Percentiles rank a stretch among this genome's conserved stretches.
phyloP scores from a whole-genome alignment of 2,113 vertebrate genomes.

The Gadus chalcogrammus region DNA sequence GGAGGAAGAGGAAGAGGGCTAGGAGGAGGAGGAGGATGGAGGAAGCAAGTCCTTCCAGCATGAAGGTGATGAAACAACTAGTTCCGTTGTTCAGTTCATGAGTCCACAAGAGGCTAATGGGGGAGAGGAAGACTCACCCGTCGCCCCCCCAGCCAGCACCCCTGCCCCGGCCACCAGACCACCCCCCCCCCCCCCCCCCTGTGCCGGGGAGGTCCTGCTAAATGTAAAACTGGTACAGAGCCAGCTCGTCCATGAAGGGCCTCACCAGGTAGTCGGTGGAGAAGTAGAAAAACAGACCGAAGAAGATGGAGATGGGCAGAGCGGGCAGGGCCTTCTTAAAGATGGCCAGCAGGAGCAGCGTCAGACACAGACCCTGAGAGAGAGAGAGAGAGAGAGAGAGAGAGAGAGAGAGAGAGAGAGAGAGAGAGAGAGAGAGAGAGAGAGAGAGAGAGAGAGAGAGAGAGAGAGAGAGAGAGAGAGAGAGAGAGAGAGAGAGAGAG shows the following conservation, averaged over 20 bases:
- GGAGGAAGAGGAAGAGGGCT: neutral
- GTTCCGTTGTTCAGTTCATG: slow-evolving; percentile 36
- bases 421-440: neutral
- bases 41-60: slow-evolving; percentile 8
- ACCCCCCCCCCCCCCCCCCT: slow-evolving; percentile 16
- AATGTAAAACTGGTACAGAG: slow-evolving; percentile 97
- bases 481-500: too few species aligned
- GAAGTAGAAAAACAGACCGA: slow-evolving; percentile 98
- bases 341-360: slow-evolving; percentile 94
- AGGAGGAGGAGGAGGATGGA: slow-evolving; percentile 19
- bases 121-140: neutral
- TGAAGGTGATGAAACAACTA: slow-evolving; percentile 39
- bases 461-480: neutral
- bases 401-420: neutral
- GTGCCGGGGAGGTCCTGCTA: slow-evolving; percentile 67
- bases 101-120: slow-evolving; percentile 30
- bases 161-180: slow-evolving; percentile 22
- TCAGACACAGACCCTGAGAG: slow-evolving; percentile 94
- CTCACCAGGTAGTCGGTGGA: slow-evolving; percentile 96
- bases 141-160: neutral
- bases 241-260: slow-evolving; percentile 95
- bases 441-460: neutral
- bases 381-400: neutral
- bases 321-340: slow-evolving; percentile 98
- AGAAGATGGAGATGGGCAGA: slow-evolving; percentile 97